Percentiles rank a stretch among this genome's conserved stretches.
These are phyloP conservation scores for Eutolmus rufibarbis DNA, from an alignment of 2,888 invertebrate species.

Conservation along the genomic window DNA sequence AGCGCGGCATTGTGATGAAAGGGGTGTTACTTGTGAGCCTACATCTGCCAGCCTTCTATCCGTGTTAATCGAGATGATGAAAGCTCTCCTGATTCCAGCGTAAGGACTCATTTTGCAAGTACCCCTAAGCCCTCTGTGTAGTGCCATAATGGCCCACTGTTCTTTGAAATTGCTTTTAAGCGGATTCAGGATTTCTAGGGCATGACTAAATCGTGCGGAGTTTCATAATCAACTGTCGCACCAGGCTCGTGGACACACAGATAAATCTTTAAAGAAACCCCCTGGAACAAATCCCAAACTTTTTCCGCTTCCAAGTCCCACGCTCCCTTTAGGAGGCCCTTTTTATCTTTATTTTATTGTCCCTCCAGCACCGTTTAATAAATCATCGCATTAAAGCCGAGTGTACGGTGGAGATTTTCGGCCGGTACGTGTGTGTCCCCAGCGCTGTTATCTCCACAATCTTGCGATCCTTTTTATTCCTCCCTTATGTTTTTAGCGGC, in stretches of 20 bases:
- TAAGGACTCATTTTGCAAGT: constrained; percentile 40
- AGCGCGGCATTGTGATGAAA: constrained; percentile 17
- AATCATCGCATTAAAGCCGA: constrained; percentile 43
- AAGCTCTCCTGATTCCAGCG: constrained; percentile 24
- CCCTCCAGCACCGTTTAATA: constrained; percentile 42
- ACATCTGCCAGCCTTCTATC: constrained; percentile 26
- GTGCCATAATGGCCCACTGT: not conserved
- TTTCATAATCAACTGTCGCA: constrained; percentile 28
- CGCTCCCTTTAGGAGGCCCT: constrained; percentile 21
- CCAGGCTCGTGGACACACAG: not conserved
- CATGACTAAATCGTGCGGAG: constrained; percentile 12
- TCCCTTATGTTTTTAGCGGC: not conserved
- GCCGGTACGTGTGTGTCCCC: not conserved
- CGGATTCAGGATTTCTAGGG: constrained; percentile 17
- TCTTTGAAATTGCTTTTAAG: constrained; percentile 12
- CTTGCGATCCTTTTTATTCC: constrained; percentile 10
- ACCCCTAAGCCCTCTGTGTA: constrained; percentile 1
- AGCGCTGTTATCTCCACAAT: not conserved
- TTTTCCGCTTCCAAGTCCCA: not conserved
- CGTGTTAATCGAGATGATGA: constrained; percentile 39
- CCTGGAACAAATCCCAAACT: not conserved
- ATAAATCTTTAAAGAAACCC: constrained; percentile 22
- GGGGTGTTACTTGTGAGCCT: constrained; percentile 29
- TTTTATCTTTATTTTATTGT: constrained; percentile 42
- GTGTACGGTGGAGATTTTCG: constrained; percentile 30